Evolutionary conservation across 2,113 vertebrate genomes (phyloP).

Genomic region (Panthera uncia): DNA sequence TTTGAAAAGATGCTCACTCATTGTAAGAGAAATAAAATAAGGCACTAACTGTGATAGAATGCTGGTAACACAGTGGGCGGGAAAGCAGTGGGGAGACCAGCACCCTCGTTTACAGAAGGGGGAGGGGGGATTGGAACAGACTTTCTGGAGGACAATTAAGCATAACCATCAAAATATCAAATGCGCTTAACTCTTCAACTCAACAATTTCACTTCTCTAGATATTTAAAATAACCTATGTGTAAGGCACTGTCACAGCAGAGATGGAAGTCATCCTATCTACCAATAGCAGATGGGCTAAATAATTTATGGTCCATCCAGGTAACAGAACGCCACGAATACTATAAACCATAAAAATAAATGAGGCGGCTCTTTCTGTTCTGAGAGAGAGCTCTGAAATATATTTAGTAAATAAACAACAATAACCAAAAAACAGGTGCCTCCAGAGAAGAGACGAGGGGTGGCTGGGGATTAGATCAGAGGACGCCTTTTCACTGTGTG

Average conservation of each 20-base stretch:
- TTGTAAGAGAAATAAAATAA: neutral
- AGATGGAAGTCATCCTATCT: neutral
- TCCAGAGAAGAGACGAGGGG: accelerated
- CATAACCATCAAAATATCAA: neutral
- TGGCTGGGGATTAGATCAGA: neutral
- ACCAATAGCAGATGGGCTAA: neutral
- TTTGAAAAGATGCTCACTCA: neutral
- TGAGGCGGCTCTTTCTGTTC: neutral
- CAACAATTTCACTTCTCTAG: neutral
- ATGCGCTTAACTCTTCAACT: neutral
- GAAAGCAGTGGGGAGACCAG: neutral
- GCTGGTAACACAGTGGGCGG: neutral
- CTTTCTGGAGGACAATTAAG: neutral
- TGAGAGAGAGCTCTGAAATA: neutral
- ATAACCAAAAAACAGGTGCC: neutral
- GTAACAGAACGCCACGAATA: neutral
- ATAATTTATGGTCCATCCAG: neutral
- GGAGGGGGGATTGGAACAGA: neutral
- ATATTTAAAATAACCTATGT: neutral
- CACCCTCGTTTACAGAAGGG: neutral
- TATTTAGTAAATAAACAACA: neutral
- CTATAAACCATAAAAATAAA: neutral
- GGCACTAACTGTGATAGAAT: neutral
- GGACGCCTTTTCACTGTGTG: neutral
- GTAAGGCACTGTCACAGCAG: neutral